phyloP scores from a whole-genome alignment of 2,888 invertebrate genomes.

The Phytoseiulus persimilis region DNA sequence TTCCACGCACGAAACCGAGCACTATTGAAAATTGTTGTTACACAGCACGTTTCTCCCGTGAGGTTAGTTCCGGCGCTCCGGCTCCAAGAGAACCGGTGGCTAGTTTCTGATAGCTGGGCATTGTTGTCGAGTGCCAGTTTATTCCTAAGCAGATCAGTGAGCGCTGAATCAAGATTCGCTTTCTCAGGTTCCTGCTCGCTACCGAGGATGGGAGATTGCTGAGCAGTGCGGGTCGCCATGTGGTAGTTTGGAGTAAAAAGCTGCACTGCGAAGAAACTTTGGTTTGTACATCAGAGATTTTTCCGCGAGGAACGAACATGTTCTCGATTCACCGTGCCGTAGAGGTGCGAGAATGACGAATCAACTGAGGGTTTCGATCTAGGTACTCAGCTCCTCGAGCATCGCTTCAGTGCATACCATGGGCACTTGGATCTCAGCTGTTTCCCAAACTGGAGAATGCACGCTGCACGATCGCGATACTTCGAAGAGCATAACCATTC shows the following conservation, averaged over 20 bases:
- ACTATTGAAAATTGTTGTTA: not conserved
- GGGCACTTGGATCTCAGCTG: not conserved
- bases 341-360: too few relatives aligned
- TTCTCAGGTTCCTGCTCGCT: conserved; percentile 7
- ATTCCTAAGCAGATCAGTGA: too few relatives aligned
- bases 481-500: not conserved
- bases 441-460: not conserved
- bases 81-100: too few relatives aligned
- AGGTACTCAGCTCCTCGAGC: not conserved
- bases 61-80: not conserved
- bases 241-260: conserved; percentile 27
- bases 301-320: too few relatives aligned
- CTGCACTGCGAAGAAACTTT: conserved; percentile 10
- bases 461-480: not conserved
- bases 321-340: too few relatives aligned
- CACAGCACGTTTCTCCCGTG: conserved; percentile 23
- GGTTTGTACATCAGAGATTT: not conserved
- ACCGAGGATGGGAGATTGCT: not conserved
- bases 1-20: not conserved
- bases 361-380: not conserved
- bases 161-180: too few relatives aligned
- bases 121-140: too few relatives aligned
- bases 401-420: not conserved
- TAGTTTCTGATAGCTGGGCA: too few relatives aligned
- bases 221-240: conserved; percentile 21